Conservation (phyloP, 2,888 invertebrate species). For the Agrilus mali region DNA sequence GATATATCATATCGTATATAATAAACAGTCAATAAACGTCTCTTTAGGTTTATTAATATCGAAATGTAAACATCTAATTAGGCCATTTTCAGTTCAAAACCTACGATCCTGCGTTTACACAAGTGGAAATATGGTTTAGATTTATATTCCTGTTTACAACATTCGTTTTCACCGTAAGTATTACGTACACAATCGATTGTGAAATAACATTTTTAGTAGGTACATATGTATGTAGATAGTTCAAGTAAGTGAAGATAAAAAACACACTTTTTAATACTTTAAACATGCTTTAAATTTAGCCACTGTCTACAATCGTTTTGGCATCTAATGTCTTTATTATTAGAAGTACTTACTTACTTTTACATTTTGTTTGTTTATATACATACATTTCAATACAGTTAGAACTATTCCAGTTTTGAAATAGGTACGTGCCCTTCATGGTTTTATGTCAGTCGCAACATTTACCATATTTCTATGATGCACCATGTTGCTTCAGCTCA, state of each 20-base stretch:
- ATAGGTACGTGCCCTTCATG: no score
- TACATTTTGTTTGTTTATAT: no score
- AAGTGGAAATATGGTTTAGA: slow-evolving; percentile 95
- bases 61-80: slow-evolving; percentile 5
- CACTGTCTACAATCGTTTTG: no score
- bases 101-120: slow-evolving; percentile 91
- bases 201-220: slow-evolving; percentile 3
- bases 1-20: not conserved
- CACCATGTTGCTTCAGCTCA: no score
- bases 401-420: no score
- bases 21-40: no score
- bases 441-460: no score
- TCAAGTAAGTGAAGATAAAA: not conserved
- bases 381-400: no score
- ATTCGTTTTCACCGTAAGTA: slow-evolving; percentile 75
- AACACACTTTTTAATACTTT: not conserved
- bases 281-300: slow-evolving; percentile 1
- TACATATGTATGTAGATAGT: no score
- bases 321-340: no score
- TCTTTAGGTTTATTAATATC: not conserved
- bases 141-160: slow-evolving; percentile 83
- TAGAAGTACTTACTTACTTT: no score
- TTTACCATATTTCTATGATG: no score
- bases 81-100: slow-evolving; percentile 73
- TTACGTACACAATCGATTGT: not conserved